These are phyloP conservation scores for Acanthisitta chloris DNA, from an alignment of 2,113 vertebrate genomes.

Conservation along the genomic window DNA sequence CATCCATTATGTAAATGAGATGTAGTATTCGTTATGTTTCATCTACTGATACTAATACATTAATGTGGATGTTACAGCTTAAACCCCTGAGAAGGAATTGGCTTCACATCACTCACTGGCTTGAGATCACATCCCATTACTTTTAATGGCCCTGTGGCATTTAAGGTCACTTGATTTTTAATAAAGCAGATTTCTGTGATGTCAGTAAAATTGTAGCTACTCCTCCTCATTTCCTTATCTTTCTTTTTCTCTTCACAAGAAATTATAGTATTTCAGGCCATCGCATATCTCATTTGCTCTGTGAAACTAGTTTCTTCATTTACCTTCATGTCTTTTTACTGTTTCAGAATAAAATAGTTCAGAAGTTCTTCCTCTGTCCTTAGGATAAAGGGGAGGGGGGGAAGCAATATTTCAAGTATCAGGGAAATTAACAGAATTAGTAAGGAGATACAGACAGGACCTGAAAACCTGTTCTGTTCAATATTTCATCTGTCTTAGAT, in stretches of 20 bases:
- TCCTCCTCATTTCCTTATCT: neutral
- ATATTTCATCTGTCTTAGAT: neutral
- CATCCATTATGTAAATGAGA: constrained; percentile 75
- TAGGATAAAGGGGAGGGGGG: neutral
- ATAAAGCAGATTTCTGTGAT: neutral
- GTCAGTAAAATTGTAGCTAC: constrained; percentile 5
- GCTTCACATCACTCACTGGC: constrained; percentile 53
- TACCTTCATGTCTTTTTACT: neutral
- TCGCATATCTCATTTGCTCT: neutral
- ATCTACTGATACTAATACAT: constrained; percentile 67
- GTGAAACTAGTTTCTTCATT: neutral
- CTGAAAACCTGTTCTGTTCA: neutral
- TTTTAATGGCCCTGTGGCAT: constrained; percentile 49
- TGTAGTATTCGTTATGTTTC: constrained; percentile 58
- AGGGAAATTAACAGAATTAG: neutral
- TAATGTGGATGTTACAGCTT: constrained; percentile 51
- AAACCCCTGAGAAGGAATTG: constrained; percentile 40
- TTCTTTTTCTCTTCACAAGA: neutral
- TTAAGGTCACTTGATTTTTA: constrained; percentile 55
- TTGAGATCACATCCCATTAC: constrained; percentile 62
- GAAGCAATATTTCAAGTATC: neutral
- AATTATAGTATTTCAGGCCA: neutral
- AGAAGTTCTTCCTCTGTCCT: neutral
- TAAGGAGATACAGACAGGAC: neutral
- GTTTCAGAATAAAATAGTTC: neutral